Evolutionary conservation across 2,797 vertebrate species (phyloP).

Genomic region (Acipenser oxyrinchus): DNA sequence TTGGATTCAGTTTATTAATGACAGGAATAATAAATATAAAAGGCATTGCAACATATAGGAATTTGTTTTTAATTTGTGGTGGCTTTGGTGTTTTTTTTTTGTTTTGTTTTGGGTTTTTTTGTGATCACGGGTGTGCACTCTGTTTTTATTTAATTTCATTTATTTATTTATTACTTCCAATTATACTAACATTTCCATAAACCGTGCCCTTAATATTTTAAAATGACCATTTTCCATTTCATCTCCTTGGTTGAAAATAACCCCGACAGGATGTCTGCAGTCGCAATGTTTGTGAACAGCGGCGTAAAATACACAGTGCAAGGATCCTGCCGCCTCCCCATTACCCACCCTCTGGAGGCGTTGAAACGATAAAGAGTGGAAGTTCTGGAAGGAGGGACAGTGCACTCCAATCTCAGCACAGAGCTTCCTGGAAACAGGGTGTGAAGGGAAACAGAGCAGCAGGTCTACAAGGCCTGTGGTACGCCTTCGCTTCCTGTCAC

Average conservation of each 20-base stretch:
- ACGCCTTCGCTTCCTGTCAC: conserved; percentile 22
- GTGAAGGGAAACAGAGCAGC: conserved; percentile 29
- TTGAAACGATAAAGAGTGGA: conserved; percentile 57
- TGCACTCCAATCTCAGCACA: conserved; percentile 20
- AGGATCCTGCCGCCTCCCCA: conserved; percentile 4
- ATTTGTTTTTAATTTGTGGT: too few species aligned
- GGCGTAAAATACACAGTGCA: neutral
- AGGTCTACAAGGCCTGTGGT: conserved; percentile 11
- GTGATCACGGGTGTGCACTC: too few species aligned
- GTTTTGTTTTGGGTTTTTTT: too few species aligned
- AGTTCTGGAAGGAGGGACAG: conserved; percentile 43
- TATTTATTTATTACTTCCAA: neutral
- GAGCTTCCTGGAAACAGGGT: conserved; percentile 31
- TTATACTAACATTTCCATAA: conserved; percentile 6
- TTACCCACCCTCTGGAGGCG: conserved; percentile 42
- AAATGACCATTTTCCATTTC: conserved; percentile 17
- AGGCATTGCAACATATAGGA: too few species aligned
- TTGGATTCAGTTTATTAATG: too few species aligned
- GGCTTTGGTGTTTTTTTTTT: too few species aligned
- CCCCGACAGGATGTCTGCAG: conserved; percentile 9
- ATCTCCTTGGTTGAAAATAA: conserved; percentile 29
- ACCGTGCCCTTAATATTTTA: neutral
- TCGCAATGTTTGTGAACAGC: neutral
- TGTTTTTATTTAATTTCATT: too few species aligned
- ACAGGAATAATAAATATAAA: too few species aligned